Conservation (phyloP, 1,140 invertebrate species). For the Drosophila pruinosa region DNA sequence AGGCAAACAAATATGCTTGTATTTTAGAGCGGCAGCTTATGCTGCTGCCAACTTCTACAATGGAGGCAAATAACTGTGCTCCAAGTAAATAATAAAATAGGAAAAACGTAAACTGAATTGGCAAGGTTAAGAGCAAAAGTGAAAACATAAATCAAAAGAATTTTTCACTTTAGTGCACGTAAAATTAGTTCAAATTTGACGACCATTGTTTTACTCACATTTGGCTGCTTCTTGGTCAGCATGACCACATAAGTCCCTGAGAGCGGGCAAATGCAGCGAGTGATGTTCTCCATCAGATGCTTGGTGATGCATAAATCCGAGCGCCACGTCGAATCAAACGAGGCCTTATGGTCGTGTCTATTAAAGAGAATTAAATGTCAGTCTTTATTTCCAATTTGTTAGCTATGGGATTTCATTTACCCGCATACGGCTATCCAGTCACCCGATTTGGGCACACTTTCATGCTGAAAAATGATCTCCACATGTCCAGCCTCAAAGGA, state of each 20-base stretch:
- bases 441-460: slow-evolving; percentile 71
- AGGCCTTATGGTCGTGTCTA: slow-evolving; percentile 81
- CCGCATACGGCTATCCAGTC: slow-evolving; percentile 82
- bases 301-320: slow-evolving; percentile 84
- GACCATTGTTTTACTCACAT: slow-evolving; percentile 81
- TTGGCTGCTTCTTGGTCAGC: slow-evolving; percentile 84
- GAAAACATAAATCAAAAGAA: slow-evolving; percentile 56
- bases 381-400: not conserved
- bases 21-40: not conserved
- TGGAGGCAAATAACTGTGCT: slow-evolving; percentile 33
- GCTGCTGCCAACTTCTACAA: slow-evolving; percentile 21
- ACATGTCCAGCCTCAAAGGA: slow-evolving; percentile 81
- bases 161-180: slow-evolving; percentile 51
- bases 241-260: slow-evolving; percentile 86
- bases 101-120: not conserved
- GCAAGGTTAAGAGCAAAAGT: slow-evolving; percentile 27
- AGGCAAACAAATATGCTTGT: not conserved
- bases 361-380: not conserved
- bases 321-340: slow-evolving; percentile 79
- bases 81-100: not conserved
- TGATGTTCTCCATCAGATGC: slow-evolving; percentile 83
- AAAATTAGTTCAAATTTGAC: slow-evolving; percentile 1
- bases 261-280: slow-evolving; percentile 85
- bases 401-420: no score
- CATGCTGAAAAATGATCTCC: slow-evolving; percentile 82